Conservation (phyloP, 2,113 vertebrate genomes). For the Buteo buteo region DNA sequence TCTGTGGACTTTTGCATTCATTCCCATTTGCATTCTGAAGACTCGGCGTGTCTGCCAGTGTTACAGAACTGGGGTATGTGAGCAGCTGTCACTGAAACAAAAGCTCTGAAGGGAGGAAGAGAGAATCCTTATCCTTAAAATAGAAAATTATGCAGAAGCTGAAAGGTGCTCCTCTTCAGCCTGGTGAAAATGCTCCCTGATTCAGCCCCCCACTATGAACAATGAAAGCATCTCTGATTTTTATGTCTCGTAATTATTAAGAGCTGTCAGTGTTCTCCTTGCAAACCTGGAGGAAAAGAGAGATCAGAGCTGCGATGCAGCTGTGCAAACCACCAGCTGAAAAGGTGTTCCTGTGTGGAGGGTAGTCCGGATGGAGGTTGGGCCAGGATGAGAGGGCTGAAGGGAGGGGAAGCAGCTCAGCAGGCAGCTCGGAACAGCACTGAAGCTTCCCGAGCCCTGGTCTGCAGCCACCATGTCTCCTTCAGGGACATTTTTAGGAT, state of each 20-base stretch:
- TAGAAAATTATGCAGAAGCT: not conserved
- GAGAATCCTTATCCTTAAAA: too few relatives aligned
- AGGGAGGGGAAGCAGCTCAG: not conserved
- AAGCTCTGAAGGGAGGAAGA: not conserved
- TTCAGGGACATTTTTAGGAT: rapidly evolving
- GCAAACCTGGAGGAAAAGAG: not conserved
- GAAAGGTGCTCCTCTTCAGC: not conserved
- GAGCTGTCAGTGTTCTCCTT: not conserved
- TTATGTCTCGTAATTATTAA: rapidly evolving
- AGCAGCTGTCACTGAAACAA: not conserved
- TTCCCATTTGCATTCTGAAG: rapidly evolving
- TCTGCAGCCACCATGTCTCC: rapidly evolving
- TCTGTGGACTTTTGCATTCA: rapidly evolving
- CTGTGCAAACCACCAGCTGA: rapidly evolving
- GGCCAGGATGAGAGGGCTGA: not conserved
- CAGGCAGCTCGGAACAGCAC: rapidly evolving
- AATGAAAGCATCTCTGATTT: rapidly evolving
- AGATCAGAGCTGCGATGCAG: rapidly evolving
- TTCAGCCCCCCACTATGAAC: rapidly evolving
- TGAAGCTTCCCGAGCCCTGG: not conserved
- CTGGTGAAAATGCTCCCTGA: not conserved
- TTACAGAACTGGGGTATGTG: rapidly evolving
- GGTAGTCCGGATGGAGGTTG: rapidly evolving
- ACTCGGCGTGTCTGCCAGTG: rapidly evolving
- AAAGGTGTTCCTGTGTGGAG: not conserved